Conservation (phyloP, 2,797 vertebrate genomes). For the Pipistrellus pipistrellus region DNA sequence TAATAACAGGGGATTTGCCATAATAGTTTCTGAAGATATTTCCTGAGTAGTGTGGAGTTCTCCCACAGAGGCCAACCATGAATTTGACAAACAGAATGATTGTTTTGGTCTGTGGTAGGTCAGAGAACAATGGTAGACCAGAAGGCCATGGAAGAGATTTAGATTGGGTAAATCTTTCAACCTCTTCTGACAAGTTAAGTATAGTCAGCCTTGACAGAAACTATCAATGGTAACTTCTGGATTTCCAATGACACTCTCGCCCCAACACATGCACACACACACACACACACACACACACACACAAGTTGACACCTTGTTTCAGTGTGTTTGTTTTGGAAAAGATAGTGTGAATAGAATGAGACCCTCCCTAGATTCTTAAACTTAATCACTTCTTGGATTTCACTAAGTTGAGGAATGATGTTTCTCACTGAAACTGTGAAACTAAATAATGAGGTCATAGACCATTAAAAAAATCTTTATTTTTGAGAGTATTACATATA, state of each 20-base stretch:
- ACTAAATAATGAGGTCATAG: slow-evolving; percentile 78
- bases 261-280: neutral
- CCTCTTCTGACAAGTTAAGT: slow-evolving; percentile 50
- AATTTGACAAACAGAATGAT: slow-evolving; percentile 63
- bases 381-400: slow-evolving; percentile 84
- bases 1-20: slow-evolving; percentile 63
- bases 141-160: slow-evolving; percentile 68
- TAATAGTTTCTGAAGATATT: slow-evolving; percentile 52
- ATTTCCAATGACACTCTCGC: slow-evolving; percentile 60
- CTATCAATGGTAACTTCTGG: neutral
- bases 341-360: slow-evolving; percentile 76
- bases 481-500: no score
- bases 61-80: slow-evolving; percentile 48
- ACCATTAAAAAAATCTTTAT: slow-evolving; percentile 13
- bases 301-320: slow-evolving; percentile 74
- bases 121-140: slow-evolving; percentile 58
- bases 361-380: slow-evolving; percentile 73
- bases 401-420: slow-evolving; percentile 78
- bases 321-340: slow-evolving; percentile 85
- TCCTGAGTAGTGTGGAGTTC: neutral
- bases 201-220: slow-evolving; percentile 56
- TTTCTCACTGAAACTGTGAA: slow-evolving; percentile 71
- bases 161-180: slow-evolving; percentile 63
- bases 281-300: slow-evolving; percentile 43
- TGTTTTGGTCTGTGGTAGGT: slow-evolving; percentile 83